Evolutionary conservation across 2,797 vertebrate species (phyloP), one percentile per base, ranked within the genome.

Genomic region (Pantherophis alleghaniensis): DNA sequence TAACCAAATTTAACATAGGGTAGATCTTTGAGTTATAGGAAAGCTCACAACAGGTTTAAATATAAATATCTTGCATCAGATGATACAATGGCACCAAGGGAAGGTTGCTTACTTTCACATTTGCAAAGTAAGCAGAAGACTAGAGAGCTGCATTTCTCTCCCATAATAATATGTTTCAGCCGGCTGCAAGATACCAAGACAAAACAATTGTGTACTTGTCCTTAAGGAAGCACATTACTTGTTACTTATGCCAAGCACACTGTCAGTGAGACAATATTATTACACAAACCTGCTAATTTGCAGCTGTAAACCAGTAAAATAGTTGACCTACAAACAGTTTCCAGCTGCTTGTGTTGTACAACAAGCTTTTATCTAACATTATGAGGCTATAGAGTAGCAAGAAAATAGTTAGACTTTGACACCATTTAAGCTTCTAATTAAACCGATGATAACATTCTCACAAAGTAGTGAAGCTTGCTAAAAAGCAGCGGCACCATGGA

Each of bases 381-480:
- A 89, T 10, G 51, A 91, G 90, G 59, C 57, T 91, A 69, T 60
- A 86, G 47, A 57, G 87, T 89, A 89, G 69, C 90, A 91, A 89
- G 66, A 63, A 86, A 56, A 74, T 56, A 63, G 42, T 88, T 87
- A 79, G 93, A 91, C 90, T 93, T 91, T 86, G 90, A 63, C 69
- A 91, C 51, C n/a, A 3, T 91, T 93, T 91, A 74, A 89, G 13
- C 32, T 91, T 56, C 90, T 91, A 89, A 91, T 93, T 91, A 91
- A 79, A 57, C 42, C 55, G 56, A 91, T 42, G 51, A 42, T 83
- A 16, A 28, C 57, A 66, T 89, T 93, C 92, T 55, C 32, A n/a
- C 18, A 83, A 55, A 28, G 24, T 32, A 51, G 2, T 66, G 57
- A 91, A n/a, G 6, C 0, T 87, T 61, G 32, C 93, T 88, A 89